phyloP scores from a whole-genome alignment of 2,113 vertebrate species.

The Osmerus eperlanus region DNA sequence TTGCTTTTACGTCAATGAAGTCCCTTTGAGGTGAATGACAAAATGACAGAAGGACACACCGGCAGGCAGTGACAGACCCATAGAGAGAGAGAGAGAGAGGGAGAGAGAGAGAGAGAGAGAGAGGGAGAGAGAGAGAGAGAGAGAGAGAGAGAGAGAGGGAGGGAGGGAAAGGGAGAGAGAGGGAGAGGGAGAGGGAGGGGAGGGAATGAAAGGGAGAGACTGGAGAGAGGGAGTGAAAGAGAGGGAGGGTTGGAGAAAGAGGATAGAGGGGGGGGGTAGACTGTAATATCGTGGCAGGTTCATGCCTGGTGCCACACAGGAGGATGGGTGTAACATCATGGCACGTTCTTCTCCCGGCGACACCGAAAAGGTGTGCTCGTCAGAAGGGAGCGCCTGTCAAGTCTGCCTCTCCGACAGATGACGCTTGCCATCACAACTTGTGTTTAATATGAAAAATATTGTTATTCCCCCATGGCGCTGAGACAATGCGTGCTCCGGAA shows the following conservation, averaged over 20 bases:
- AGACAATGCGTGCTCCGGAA: constrained; percentile 26
- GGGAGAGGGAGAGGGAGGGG: neutral
- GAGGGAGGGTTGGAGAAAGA: constrained; percentile 28
- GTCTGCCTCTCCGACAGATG: constrained; percentile 44
- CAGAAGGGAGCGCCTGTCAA: constrained; percentile 55
- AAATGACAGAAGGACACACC: constrained; percentile 43
- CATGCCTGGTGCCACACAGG: constrained; percentile 49
- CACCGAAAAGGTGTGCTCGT: constrained; percentile 6
- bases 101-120: neutral
- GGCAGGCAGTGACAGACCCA: too few species aligned
- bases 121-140: neutral
- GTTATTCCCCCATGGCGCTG: constrained; percentile 26
- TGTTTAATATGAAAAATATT: constrained; percentile 57
- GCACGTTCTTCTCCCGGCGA: constrained; percentile 41
- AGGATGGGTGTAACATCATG: constrained; percentile 41
- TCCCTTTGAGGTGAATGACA: constrained; percentile 38
- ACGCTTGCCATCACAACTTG: constrained; percentile 45
- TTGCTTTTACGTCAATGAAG: constrained; percentile 35
- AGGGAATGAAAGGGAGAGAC: constrained; percentile 15
- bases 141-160: constrained; percentile 14
- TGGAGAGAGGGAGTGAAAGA: too few species aligned
- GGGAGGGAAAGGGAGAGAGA: neutral
- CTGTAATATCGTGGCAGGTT: constrained; percentile 52
- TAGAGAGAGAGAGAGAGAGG: neutral
- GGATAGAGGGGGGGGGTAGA: constrained; percentile 35